Conservation (phyloP, 1,140 invertebrate species). For the Lasioglossum baleicum region DNA sequence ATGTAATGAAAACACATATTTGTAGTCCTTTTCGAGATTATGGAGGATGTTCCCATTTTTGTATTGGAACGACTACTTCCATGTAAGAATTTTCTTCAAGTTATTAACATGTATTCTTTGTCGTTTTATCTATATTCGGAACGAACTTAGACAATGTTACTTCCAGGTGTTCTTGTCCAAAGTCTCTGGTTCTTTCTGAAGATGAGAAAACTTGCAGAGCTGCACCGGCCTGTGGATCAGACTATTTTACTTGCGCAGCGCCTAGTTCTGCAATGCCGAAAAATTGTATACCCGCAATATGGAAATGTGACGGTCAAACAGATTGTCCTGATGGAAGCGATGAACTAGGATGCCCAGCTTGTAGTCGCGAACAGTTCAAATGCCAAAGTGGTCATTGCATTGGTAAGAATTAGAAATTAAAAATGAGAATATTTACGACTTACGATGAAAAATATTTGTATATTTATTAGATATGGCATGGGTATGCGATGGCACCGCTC, state of each 20-base stretch:
- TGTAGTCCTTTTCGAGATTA: conserved; percentile 77
- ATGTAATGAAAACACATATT: conserved; percentile 72
- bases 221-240: conserved; percentile 87
- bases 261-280: conserved; percentile 76
- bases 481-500: conserved; percentile 87
- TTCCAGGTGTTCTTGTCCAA: conserved; percentile 87
- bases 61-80: conserved; percentile 79
- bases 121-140: neutral
- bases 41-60: conserved; percentile 87
- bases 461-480: conserved; percentile 75
- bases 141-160: neutral
- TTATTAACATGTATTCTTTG: neutral
- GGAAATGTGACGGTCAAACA: conserved; percentile 91
- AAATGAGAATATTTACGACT: conserved; percentile 10
- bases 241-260: conserved; percentile 88
- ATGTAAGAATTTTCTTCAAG: conserved; percentile 57
- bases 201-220: conserved; percentile 86
- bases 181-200: conserved; percentile 85
- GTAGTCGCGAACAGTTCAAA: conserved; percentile 84
- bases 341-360: conserved; percentile 86
- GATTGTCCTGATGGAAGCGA: conserved; percentile 93
- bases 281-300: conserved; percentile 90
- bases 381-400: conserved; percentile 90
- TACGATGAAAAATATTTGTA: neutral
- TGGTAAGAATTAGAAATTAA: conserved; percentile 77